These are phyloP conservation scores for Xylota segnis DNA, from an alignment of 2,888 invertebrate genomes.

Conservation along the genomic window DNA sequence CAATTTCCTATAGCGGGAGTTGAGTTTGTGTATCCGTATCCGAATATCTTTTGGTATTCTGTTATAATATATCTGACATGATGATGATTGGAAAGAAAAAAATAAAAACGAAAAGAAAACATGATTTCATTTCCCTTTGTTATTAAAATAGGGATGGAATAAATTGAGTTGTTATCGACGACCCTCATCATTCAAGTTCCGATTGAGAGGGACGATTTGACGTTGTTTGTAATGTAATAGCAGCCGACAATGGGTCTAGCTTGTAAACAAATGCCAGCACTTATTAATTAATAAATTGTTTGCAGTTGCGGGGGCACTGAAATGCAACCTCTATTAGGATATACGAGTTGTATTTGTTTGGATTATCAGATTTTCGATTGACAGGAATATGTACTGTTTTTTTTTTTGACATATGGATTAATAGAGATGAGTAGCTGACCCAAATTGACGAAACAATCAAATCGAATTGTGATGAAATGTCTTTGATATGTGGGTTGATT, in stretches of 20 bases:
- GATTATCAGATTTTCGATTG: conserved; percentile 1
- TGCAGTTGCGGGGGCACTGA: not conserved
- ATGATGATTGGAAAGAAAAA: conserved; percentile 22
- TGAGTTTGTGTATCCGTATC: conserved; percentile 22
- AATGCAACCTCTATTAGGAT: not conserved
- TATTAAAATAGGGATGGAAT: conserved; percentile 8
- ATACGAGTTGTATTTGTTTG: not conserved
- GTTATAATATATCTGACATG: conserved; percentile 10
- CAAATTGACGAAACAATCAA: conserved; percentile 1
- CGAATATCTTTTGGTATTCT: conserved; percentile 13
- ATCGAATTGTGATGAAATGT: conserved; percentile 1
- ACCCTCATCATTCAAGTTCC: conserved; percentile 29
- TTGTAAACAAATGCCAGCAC: conserved; percentile 6
- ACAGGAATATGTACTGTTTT: not conserved
- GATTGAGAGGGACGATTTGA: not conserved
- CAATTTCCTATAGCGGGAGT: conserved; percentile 36
- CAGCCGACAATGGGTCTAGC: not conserved
- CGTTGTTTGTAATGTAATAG: not conserved
- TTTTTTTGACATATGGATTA: conserved; percentile 9
- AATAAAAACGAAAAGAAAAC: not conserved
- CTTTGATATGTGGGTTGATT: conserved; percentile 7
- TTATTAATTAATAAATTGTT: conserved; percentile 17
- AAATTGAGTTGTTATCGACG: conserved; percentile 39
- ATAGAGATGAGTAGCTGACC: conserved; percentile 3
- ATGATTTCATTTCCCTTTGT: conserved; percentile 20